Percentiles rank a stretch among this genome's conserved stretches.
Evolutionary conservation across 2,113 vertebrate genomes (phyloP).

Genomic region (Halichoeres trimaculatus): DNA sequence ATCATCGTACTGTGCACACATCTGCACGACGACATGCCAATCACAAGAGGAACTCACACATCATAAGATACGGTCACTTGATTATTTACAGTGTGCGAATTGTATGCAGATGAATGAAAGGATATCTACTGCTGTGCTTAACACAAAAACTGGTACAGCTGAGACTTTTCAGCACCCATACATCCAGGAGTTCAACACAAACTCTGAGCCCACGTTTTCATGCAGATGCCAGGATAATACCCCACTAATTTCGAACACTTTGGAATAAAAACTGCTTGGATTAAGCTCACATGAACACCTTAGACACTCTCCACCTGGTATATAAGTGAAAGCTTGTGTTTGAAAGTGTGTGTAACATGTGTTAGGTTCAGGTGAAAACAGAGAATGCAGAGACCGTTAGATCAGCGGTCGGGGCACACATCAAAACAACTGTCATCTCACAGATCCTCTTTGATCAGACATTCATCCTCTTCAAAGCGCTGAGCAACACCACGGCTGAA

Average conservation of each 20-base stretch:
- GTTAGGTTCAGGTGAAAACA: conserved; percentile 35
- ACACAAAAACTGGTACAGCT: not conserved
- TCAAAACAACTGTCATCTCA: conserved; percentile 61
- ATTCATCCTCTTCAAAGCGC: conserved; percentile 32
- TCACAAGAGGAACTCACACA: conserved; percentile 58
- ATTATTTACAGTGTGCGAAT: conserved; percentile 1
- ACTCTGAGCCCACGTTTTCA: not conserved
- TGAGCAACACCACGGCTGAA: not conserved
- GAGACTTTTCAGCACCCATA: not conserved
- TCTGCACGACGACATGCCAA: conserved; percentile 12
- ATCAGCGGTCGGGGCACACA: conserved; percentile 56
- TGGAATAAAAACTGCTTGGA: not conserved
- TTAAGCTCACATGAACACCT: conserved; percentile 8
- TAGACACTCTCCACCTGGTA: not conserved
- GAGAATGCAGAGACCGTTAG: conserved; percentile 46
- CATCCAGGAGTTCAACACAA: not conserved
- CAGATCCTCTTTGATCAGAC: conserved; percentile 65
- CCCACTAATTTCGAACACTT: not conserved
- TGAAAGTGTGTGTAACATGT: conserved; percentile 16
- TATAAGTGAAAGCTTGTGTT: not conserved
- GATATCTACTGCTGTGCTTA: not conserved
- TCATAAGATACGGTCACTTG: conserved; percentile 43
- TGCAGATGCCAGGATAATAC: not conserved
- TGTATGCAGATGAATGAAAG: not conserved
- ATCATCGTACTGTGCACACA: not conserved